Base-by-base conservation (phyloP, 2,797 vertebrate species). In the Sebastes reedi region DNA sequence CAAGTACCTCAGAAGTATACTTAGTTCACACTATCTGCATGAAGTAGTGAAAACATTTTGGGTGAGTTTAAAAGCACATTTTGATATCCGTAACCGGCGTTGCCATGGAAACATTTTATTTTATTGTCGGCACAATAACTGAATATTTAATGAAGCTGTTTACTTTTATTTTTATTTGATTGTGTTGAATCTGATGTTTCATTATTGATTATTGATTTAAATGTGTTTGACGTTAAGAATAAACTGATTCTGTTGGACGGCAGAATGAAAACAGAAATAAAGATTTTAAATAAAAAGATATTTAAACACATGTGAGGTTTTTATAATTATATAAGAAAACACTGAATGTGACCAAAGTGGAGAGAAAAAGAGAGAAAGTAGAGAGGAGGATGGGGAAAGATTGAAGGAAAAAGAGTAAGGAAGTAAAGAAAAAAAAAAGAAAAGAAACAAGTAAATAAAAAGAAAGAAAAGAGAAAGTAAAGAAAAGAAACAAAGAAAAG, bases 81-180 rank as follows among this genome's bases (percentile, higher is more conserved):
- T 50, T 50, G 0, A 52, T 9, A 52, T 52, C 20, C 20, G 8
- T n/a, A 20, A 52, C 20, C 3, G 0, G 3, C 4, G 8, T 52
- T 52, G 20, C 20, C 20, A 8, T 52, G 50, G 20, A 52, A 52
- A 50, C 46, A 50, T 42, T 46, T 1, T 46, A 46, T 46, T 46
- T 52, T 52, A 52, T 20, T 18, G 46, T 50, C 7, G 0, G 16
- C 0, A 50, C 46, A 9, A 52, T 20, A 52, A 52, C 16, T 9
- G 0, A 0, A 52, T 52, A 20, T 52, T 52, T n/a, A 52, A 52
- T 52, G 7, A 52, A 52, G 16, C 18, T 9, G 18, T 52, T 52
- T 46, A 46, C 16, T 46, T 46, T 46, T 42, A 39, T 39, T 39
- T 39, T 20, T 4, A 52, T n/a, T 52, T 12, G 4, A 54, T 22